These are phyloP conservation scores for Sphecodes monilicornis DNA, from an alignment of 2,888 invertebrate genomes.

Conservation along the genomic window DNA sequence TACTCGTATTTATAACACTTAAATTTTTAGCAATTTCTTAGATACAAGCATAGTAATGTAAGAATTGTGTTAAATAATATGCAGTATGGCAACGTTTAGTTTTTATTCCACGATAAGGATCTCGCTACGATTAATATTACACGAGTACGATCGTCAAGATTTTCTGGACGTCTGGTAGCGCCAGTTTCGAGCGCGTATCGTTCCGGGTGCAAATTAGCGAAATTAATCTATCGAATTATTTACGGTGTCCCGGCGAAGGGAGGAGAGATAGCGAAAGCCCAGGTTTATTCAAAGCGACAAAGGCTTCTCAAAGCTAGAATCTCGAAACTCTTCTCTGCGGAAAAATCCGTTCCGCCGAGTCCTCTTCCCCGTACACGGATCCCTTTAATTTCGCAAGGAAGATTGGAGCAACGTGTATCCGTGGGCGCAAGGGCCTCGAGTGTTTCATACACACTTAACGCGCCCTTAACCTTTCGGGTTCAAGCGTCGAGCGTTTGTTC, in stretches of 20 bases:
- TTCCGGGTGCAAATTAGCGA: background rate
- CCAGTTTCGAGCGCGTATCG: background rate
- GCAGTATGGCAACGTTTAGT: no score
- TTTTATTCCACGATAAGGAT: no score
- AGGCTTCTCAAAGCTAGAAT: background rate
- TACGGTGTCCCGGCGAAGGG: background rate
- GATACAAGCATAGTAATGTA: no score
- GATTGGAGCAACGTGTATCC: conserved; percentile 24
- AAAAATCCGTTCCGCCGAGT: background rate
- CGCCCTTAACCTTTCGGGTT: conserved; percentile 27
- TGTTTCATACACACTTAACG: conserved; percentile 37
- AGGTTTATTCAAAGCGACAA: conserved; percentile 1
- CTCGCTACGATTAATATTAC: background rate
- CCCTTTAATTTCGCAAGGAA: conserved; percentile 18
- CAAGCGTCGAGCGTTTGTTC: conserved; percentile 1
- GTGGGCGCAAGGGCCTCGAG: conserved; percentile 22
- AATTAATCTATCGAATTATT: conserved; percentile 2
- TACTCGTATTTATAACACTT: no score
- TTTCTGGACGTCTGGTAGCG: background rate
- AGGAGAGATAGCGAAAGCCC: background rate
- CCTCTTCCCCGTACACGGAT: background rate
- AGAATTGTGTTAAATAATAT: no score
- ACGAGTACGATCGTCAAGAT: background rate
- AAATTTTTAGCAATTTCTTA: no score
- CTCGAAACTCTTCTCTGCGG: no score